These are phyloP conservation scores for Lochmaea crataegi DNA, from an alignment of 2,888 invertebrate species.

Conservation along the genomic window DNA sequence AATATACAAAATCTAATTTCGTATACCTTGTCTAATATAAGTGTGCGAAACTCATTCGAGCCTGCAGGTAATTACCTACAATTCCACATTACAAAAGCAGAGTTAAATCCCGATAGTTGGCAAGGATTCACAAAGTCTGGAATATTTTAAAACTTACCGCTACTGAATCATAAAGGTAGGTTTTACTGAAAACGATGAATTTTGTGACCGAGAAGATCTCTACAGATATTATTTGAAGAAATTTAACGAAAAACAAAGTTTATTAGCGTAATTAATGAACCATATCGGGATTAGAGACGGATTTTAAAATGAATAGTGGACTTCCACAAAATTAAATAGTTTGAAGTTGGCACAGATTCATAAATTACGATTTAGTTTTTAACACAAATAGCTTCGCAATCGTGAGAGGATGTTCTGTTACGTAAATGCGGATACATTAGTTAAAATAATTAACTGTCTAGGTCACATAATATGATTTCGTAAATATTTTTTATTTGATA, in stretches of 20 bases:
- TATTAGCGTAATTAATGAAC: not conserved
- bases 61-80: constrained; percentile 17
- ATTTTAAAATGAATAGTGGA: not conserved
- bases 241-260: too few relatives aligned
- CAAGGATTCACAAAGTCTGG: not conserved
- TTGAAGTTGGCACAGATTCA: constrained; percentile 36
- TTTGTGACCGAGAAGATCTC: too few relatives aligned
- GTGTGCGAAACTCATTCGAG: not conserved
- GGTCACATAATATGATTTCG: constrained; percentile 1
- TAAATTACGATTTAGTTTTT: constrained; percentile 31
- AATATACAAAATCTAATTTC: constrained; percentile 20
- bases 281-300: not conserved
- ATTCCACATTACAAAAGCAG: not conserved
- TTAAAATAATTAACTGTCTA: constrained; percentile 8
- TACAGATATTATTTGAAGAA: too few relatives aligned
- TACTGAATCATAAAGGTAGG: not conserved
- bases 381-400: constrained; percentile 30
- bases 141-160: not conserved
- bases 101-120: not conserved
- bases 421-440: constrained; percentile 13
- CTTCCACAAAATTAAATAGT: constrained; percentile 18
- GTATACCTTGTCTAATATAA: not conserved
- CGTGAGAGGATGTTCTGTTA: constrained; percentile 7
- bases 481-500: not conserved
- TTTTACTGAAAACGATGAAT: too few relatives aligned